Evolutionary conservation across 2,888 invertebrate species (phyloP).

Genomic region (Cataglyphis livida): DNA sequence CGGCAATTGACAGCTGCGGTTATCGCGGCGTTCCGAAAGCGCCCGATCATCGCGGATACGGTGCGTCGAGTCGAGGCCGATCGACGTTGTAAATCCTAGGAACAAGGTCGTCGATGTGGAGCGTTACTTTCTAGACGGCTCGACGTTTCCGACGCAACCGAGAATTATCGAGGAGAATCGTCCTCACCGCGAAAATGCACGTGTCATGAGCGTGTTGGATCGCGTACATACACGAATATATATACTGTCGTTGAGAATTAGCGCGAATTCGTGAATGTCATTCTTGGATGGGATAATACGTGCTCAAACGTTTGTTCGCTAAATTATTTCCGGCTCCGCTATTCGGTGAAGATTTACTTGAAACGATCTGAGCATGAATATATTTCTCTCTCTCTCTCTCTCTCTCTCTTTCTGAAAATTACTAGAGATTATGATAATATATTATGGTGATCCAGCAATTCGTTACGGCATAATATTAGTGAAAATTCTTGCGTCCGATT

Average conservation of each 20-base stretch:
- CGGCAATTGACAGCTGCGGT: not conserved
- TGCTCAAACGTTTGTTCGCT: not conserved
- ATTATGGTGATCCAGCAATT: not conserved
- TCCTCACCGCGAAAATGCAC: slow-evolving; percentile 29
- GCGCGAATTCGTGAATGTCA: not conserved
- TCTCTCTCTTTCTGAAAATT: not conserved
- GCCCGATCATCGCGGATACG: slow-evolving; percentile 46
- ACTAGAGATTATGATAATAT: not conserved
- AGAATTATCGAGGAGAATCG: slow-evolving; percentile 16
- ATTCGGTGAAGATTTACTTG: not conserved
- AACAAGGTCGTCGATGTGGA: slow-evolving; percentile 74
- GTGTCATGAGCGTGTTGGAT: slow-evolving; percentile 8
- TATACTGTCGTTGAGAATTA: not conserved
- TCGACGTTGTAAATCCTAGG: slow-evolving; percentile 69
- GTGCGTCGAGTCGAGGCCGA: slow-evolving; percentile 39
- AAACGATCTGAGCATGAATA: not conserved
- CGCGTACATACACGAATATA: not conserved
- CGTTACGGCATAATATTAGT: not conserved
- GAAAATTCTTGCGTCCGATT: not conserved
- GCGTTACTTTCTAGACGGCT: slow-evolving; percentile 73
- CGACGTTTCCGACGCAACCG: slow-evolving; percentile 23
- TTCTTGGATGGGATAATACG: not conserved
- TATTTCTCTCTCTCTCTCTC: not conserved
- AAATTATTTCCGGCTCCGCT: not conserved
- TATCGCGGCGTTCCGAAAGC: slow-evolving; percentile 27